These are phyloP conservation scores for Xestia c-nigrum DNA, from an alignment of 2,888 invertebrate species.

Conservation along the genomic window DNA sequence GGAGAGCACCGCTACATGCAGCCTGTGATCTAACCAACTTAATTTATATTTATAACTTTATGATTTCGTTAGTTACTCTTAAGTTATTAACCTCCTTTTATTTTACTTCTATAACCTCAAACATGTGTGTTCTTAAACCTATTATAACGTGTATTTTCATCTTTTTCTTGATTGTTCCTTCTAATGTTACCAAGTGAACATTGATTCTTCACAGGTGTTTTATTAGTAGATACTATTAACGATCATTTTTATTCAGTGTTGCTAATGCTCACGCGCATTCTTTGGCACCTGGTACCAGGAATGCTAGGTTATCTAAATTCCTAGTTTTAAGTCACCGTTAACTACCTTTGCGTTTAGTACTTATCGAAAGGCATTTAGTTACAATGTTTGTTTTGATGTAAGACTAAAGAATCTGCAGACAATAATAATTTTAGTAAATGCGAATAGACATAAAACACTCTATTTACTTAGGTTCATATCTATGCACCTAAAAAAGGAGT, in stretches of 20 bases:
- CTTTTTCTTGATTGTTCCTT: background rate
- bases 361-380: constrained; percentile 3
- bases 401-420: background rate
- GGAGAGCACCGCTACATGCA: constrained; percentile 82
- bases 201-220: constrained; percentile 28
- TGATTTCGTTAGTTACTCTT: constrained; percentile 51
- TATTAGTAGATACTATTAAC: constrained; percentile 57
- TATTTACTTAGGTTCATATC: constrained; percentile 54
- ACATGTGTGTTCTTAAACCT: background rate
- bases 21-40: constrained; percentile 77
- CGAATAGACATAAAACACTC: background rate
- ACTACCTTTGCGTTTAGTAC: constrained; percentile 1
- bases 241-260: constrained; percentile 52
- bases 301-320: constrained; percentile 40
- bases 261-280: constrained; percentile 54
- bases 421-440: background rate
- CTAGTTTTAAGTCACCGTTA: constrained; percentile 28
- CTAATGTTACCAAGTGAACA: background rate
- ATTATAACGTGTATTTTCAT: background rate
- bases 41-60: constrained; percentile 72
- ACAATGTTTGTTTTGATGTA: background rate
- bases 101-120: background rate
- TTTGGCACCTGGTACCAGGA: constrained; percentile 48
- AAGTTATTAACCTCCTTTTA: background rate
- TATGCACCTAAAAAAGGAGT: constrained; percentile 61